These are phyloP conservation scores for Dioctria linearis DNA, from an alignment of 2,888 invertebrate species.

Conservation along the genomic window DNA sequence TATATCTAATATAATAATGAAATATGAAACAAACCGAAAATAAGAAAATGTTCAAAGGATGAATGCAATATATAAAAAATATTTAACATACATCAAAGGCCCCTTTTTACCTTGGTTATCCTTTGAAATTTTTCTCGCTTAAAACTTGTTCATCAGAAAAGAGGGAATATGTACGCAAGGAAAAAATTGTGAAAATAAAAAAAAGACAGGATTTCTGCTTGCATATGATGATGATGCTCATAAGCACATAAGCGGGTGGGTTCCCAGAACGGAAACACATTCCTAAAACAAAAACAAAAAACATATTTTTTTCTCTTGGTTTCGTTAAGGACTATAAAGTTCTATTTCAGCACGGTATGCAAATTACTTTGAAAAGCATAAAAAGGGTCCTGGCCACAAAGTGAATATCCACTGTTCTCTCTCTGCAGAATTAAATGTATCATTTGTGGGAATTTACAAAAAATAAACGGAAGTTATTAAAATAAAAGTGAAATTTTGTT, in stretches of 20 bases:
- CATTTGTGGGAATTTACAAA: constrained; percentile 30
- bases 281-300: not conserved
- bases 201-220: constrained; percentile 11
- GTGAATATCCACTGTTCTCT: constrained; percentile 13
- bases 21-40: no score
- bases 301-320: constrained; percentile 7
- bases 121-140: not conserved
- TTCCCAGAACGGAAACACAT: not conserved
- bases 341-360: constrained; percentile 31
- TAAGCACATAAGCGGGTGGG: constrained; percentile 21
- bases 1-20: no score
- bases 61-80: no score
- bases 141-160: not conserved
- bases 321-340: constrained; percentile 20
- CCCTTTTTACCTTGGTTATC: no score
- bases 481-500: constrained; percentile 10
- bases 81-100: no score
- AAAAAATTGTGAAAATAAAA: not conserved
- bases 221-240: not conserved
- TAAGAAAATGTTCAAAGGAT: no score
- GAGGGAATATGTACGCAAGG: constrained; percentile 1
- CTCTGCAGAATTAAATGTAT: constrained; percentile 18
- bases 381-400: constrained; percentile 14
- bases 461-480: constrained; percentile 1
- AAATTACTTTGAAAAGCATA: constrained; percentile 32